Evolutionary conservation across 2,888 invertebrate species (phyloP).

Genomic region (Ferdinandea cuprea): DNA sequence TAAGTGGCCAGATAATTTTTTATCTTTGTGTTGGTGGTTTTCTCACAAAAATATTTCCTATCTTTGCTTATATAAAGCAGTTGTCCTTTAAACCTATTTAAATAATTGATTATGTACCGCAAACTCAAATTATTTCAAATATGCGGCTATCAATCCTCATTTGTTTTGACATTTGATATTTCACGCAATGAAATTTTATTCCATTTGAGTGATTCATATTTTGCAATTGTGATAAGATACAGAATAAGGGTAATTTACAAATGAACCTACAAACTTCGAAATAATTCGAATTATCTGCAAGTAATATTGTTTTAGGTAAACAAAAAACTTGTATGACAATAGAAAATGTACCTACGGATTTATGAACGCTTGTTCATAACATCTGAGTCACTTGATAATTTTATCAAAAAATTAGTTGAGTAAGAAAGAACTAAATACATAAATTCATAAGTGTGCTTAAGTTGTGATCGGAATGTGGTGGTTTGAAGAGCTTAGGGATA

Average conservation of each 20-base stretch:
- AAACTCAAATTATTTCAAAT: background rate
- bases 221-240: slow-evolving; percentile 27
- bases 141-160: slow-evolving; percentile 12
- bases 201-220: slow-evolving; percentile 20
- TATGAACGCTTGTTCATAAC: background rate
- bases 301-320: background rate
- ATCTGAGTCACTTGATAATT: background rate
- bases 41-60: too few relatives aligned
- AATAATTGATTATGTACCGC: background rate
- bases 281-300: slow-evolving; percentile 10
- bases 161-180: background rate
- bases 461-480: background rate
- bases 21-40: too few relatives aligned
- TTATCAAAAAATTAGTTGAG: slow-evolving; percentile 10
- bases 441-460: background rate
- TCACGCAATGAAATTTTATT: background rate
- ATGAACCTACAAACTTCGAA: background rate
- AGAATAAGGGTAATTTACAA: background rate
- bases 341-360: slow-evolving; percentile 6
- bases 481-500: background rate
- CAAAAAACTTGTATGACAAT: slow-evolving; percentile 1
- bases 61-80: too few relatives aligned
- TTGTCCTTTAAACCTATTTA: too few relatives aligned
- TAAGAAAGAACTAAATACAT: background rate
- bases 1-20: too few relatives aligned